These are phyloP conservation scores for Cephonodes hylas DNA, from an alignment of 2,888 invertebrate species.

Conservation along the genomic window DNA sequence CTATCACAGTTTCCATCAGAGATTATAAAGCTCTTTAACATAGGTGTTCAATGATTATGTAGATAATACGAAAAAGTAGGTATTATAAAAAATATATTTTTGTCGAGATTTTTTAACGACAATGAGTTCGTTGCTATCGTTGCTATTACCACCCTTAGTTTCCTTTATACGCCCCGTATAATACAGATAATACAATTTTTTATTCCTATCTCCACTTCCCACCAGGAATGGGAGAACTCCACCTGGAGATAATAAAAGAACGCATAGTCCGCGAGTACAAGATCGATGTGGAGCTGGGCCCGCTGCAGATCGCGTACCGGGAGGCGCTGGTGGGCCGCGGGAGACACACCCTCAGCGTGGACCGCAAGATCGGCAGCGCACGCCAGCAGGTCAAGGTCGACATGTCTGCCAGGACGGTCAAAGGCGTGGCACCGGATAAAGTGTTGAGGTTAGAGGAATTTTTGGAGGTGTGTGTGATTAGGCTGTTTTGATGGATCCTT, in stretches of 20 bases:
- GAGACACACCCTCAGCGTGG: slow-evolving; percentile 73
- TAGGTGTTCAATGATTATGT: neutral
- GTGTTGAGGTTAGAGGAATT: slow-evolving; percentile 64
- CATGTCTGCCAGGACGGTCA: slow-evolving; percentile 81
- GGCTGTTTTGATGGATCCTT: no score
- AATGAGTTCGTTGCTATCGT: no score
- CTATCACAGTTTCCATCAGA: no score
- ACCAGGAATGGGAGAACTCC: slow-evolving; percentile 97
- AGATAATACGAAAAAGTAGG: no score
- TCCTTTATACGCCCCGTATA: no score
- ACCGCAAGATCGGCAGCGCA: slow-evolving; percentile 83
- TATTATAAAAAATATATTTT: no score
- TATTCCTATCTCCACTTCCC: slow-evolving; percentile 17
- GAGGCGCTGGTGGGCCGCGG: slow-evolving; percentile 83
- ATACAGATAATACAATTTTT: no score
- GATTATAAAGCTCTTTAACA: neutral
- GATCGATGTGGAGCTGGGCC: slow-evolving; percentile 94
- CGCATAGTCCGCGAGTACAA: slow-evolving; percentile 93
- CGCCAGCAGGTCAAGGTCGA: slow-evolving; percentile 83
- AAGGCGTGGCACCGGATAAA: slow-evolving; percentile 64
- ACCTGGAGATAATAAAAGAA: slow-evolving; percentile 95
- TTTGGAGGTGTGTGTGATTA: no score
- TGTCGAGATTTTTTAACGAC: no score
- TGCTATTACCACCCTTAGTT: no score
- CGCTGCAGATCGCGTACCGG: slow-evolving; percentile 94